phyloP scores from a whole-genome alignment of 2,888 invertebrate genomes.

The Tholera decimalis region DNA sequence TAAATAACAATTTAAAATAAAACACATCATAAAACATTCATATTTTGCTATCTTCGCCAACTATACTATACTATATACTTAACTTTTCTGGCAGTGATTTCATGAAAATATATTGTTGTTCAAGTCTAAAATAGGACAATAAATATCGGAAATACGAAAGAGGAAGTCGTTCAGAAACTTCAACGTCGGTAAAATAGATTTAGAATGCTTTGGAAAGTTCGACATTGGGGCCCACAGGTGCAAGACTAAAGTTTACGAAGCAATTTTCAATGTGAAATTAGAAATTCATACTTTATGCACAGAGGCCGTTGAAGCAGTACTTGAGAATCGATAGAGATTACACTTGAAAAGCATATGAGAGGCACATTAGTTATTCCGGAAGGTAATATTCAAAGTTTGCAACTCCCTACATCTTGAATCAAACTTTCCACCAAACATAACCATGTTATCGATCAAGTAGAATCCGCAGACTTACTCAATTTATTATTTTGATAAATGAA shows the following conservation, averaged over 20 bases:
- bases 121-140: slow-evolving; percentile 72
- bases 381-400: slow-evolving; percentile 34
- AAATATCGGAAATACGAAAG: slow-evolving; percentile 74
- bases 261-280: slow-evolving; percentile 71
- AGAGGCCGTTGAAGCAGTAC: slow-evolving; percentile 30
- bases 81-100: slow-evolving; percentile 57
- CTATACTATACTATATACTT: too few species aligned
- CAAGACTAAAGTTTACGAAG: slow-evolving; percentile 71
- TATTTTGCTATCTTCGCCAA: slow-evolving; percentile 32
- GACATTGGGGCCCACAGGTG: slow-evolving; percentile 67
- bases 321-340: slow-evolving; percentile 37
- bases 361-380: slow-evolving; percentile 22
- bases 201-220: slow-evolving; percentile 69
- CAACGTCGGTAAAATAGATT: slow-evolving; percentile 75
- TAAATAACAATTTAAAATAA: slow-evolving; percentile 20
- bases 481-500: slow-evolving; percentile 63
- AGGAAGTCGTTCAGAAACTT: slow-evolving; percentile 78
- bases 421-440: slow-evolving; percentile 37
- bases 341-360: slow-evolving; percentile 32
- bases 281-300: slow-evolving; percentile 63
- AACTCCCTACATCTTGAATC: slow-evolving; percentile 34
- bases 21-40: slow-evolving; percentile 8
- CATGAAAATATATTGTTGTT: slow-evolving; percentile 53
- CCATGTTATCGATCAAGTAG: slow-evolving; percentile 52
- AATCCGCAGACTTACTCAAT: slow-evolving; percentile 52